Evolutionary conservation across 2,113 vertebrate genomes (phyloP), one percentile per base, ranked within the genome.

Genomic region (Clinocottus analis): DNA sequence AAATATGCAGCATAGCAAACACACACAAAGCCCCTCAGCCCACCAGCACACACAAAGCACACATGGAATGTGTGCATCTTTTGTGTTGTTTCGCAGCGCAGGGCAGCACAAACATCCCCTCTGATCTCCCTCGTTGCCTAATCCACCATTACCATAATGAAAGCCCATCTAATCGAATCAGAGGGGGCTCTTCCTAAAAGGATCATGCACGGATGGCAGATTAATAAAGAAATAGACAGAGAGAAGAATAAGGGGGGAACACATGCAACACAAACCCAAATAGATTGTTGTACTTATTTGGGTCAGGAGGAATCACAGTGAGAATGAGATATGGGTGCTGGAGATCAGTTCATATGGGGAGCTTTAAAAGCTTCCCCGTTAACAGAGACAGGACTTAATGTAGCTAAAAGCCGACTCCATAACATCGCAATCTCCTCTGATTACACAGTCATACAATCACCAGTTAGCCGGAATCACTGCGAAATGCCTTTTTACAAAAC

Each of bases 141-240:
- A 91, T 91, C 89, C 89, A 82, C 85, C 92, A 93, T 93, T 91
- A 93, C 67, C 60, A 79, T 87, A 92, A 92, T 93, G 90, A 93
- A 89, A 90, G 80, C 80, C 71, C 78, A 89, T 90, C 75, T 90
- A 89, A 93, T 89, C 67, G 51, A 93, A 88, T 92, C 81, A 90
- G 68, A 80, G 45, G 39, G 66, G 81, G 71, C 78, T 90, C 64
- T 59, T 71, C 78, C 72, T 91, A 85, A 91, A 90, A 82, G 90
- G 82, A 92, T 91, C 86, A 83, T 73, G 51, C 79, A 84, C 65
- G 75, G 75, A 87, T 82, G 21, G 82, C 75, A 83, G 80, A 91
- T 91, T 92, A 91, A 87, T 88, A 89, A 89, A 85, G 75, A 71
- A 77, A 86, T 69, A 86, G 72, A 89, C 77, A 61, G 63, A 83